Evolutionary conservation across 2,888 invertebrate species (phyloP), one percentile per base, ranked within the genome.

Genomic region (Macaria liturata): DNA sequence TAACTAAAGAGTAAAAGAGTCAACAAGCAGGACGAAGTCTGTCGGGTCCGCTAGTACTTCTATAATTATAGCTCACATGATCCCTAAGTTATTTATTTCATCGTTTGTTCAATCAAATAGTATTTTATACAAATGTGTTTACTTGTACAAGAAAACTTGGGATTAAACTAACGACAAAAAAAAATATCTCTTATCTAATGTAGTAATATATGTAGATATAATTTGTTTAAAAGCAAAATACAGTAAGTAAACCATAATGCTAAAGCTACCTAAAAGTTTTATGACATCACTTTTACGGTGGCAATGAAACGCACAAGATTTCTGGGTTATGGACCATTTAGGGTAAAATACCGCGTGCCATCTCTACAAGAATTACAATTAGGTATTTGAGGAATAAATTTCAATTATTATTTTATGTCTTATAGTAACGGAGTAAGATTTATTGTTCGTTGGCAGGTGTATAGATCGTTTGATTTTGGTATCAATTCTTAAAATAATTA

Each of bases 221-320:
- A 63, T 55, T 55, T 40, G 46, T 34, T n/a, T 48, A 45, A 51
- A 48, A 48, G 40, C 54, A 48, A 44, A 58, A 49, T 37, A 54
- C 20, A 47, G 49, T 46, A 46, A 46, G 45, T 8, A 20, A 3
- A 45, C 40, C 37, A 34, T 56, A 45, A 60, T 57, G 51, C 51
- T 47, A 54, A 60, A 53, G 45, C 62, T 64, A 59, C 61, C 49
- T 49, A 53, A 57, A 58, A 49, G 42, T 53, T 53, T 57, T 49
- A 57, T 46, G 45, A 47, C 68, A 76, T 73, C 72, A 69, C 69
- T 74, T 81, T 81, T 79, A 81, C 71, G 71, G 66, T 68, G 62
- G 80, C 68, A 80, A 78, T 80, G 75, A 80, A 81, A 81, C 65
- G 75, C 77, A 66, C 75, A 74, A 75, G 75, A 78, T 80, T 80